Percentiles rank a stretch among this genome's conserved stretches.
Conservation (phyloP, 1,140 invertebrate species). For the Monomorium pharaonis region DNA sequence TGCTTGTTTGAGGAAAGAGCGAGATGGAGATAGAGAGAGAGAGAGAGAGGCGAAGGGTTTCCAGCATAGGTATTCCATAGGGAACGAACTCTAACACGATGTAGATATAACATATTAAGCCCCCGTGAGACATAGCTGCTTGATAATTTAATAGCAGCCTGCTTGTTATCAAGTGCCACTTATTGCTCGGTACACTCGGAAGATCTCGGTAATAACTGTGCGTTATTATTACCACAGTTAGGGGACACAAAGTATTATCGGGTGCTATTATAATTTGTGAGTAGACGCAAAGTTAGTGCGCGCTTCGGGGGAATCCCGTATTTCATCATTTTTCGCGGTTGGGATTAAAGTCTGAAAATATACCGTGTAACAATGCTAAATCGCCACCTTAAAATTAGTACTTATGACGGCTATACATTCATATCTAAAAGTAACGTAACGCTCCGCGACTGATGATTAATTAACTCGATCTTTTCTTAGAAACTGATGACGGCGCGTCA, state of each 20-base stretch:
- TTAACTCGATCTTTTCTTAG: background rate
- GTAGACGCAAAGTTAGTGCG: background rate
- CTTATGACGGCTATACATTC: background rate
- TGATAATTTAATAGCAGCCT: constrained; percentile 23
- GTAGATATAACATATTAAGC: constrained; percentile 10
- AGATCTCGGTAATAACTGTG: constrained; percentile 20
- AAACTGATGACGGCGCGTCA: background rate
- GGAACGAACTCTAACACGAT: background rate
- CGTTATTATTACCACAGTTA: constrained; percentile 21
- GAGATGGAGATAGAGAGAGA: no score
- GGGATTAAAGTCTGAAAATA: background rate
- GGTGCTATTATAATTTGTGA: background rate
- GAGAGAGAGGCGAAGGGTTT: background rate
- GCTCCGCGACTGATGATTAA: background rate
- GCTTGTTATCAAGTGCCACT: constrained; percentile 45
- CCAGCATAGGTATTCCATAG: background rate
- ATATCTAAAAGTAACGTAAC: background rate
- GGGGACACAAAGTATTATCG: constrained; percentile 7
- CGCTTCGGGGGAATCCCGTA: background rate
- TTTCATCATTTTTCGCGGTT: background rate
- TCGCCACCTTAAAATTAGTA: background rate
- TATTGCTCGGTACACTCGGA: constrained; percentile 6
- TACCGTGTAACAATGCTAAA: background rate
- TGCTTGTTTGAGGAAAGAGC: background rate
- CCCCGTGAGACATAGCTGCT: background rate